These are phyloP conservation scores for Tetranychus urticae DNA, from an alignment of 1,140 invertebrate genomes.

Conservation along the genomic window DNA sequence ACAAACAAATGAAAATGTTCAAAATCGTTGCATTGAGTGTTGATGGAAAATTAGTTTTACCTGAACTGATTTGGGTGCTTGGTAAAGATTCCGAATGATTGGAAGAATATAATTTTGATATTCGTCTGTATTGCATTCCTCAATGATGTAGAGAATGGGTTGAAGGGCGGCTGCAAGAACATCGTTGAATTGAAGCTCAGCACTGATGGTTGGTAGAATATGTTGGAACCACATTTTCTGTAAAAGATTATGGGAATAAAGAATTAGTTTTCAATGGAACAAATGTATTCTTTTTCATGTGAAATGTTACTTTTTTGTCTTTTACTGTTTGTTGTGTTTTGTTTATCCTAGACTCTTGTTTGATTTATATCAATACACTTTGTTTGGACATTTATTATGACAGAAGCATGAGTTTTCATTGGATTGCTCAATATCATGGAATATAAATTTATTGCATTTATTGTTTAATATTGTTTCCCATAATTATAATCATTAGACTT, in stretches of 20 bases:
- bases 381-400: too few species aligned
- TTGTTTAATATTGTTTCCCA: too few species aligned
- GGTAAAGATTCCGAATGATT: constrained; percentile 50
- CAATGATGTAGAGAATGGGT: constrained; percentile 62
- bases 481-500: too few species aligned
- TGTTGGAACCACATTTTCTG: constrained; percentile 89
- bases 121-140: constrained; percentile 53
- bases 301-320: too few species aligned
- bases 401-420: too few species aligned
- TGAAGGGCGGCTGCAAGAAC: constrained; percentile 65
- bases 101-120: constrained; percentile 59
- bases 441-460: too few species aligned
- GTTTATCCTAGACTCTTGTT: too few species aligned
- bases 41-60: constrained; percentile 1
- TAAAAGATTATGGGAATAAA: neutral
- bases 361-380: too few species aligned
- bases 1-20: too few species aligned
- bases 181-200: constrained; percentile 59
- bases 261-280: neutral
- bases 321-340: too few species aligned
- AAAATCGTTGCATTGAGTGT: too few species aligned
- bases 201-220: constrained; percentile 64
- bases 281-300: neutral
- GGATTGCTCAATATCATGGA: too few species aligned
- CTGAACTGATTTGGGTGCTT: constrained; percentile 51